Evolutionary conservation across 2,113 vertebrate species (phyloP).

Genomic region (Chaetura pelagica): DNA sequence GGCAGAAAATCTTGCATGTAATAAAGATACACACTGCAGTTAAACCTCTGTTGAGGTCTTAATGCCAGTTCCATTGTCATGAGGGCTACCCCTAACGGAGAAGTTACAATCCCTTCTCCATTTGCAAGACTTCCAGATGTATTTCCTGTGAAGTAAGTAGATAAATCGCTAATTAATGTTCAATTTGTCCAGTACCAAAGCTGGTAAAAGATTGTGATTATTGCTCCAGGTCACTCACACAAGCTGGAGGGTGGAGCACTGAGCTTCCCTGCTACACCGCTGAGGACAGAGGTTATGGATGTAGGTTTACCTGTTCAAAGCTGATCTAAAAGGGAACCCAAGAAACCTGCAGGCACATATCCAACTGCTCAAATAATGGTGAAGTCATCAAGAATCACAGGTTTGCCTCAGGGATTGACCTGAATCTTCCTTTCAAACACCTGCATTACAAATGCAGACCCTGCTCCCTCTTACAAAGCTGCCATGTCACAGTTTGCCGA

Average conservation of each 20-base stretch:
- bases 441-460: neutral
- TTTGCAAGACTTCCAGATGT: neutral
- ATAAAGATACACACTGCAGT: neutral
- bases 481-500: neutral
- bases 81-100: neutral
- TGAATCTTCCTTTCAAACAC: neutral
- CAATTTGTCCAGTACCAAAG: neutral
- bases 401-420: neutral
- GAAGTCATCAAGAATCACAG: neutral
- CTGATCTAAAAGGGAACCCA: neutral
- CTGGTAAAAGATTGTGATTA: neutral
- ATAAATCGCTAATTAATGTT: neutral
- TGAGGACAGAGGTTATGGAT: neutral
- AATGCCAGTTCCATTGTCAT: neutral
- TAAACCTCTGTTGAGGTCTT: neutral
- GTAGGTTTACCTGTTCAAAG: neutral
- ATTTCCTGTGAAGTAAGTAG: neutral
- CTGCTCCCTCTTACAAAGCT: neutral
- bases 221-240: neutral
- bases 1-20: neutral
- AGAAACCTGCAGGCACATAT: neutral
- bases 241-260: neutral
- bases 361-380: neutral
- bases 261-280: neutral
- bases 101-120: neutral